A percentile compares a stretch with the other conserved stretches of the same genome.
These are phyloP conservation scores for Valencia hispanica DNA, from an alignment of 2,797 vertebrate genomes.

Conservation along the genomic window DNA sequence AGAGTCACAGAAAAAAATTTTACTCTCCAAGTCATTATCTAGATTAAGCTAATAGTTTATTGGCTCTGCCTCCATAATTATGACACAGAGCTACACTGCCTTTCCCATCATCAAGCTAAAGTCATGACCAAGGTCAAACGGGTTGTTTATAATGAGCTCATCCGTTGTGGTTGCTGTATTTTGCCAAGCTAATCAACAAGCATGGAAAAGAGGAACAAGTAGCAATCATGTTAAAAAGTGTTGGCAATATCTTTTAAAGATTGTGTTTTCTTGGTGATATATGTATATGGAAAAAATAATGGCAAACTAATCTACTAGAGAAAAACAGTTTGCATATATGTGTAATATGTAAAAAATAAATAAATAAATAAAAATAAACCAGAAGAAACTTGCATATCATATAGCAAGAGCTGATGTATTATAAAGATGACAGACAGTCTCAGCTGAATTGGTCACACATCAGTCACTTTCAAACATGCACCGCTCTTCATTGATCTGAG, in stretches of 20 bases:
- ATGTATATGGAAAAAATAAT: not conserved
- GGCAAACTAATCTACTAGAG: not conserved
- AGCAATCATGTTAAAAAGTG: not conserved
- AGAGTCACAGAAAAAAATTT: not conserved
- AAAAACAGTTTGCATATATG: not conserved
- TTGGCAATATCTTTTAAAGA: not conserved
- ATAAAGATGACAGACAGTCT: not conserved
- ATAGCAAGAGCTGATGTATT: not conserved
- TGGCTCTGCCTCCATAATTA: not conserved
- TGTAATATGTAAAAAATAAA: not conserved
- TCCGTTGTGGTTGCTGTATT: not conserved
- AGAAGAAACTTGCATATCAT: not conserved
- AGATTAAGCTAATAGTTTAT: not conserved
- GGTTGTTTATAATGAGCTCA: not conserved
- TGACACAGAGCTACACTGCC: not conserved
- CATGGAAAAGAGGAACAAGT: not conserved
- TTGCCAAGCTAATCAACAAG: slow-evolving; percentile 4
- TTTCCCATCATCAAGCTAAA: not conserved
- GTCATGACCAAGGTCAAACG: not conserved
- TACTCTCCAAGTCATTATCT: slow-evolving; percentile 1
- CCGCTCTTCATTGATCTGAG: not conserved
- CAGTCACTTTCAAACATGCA: slow-evolving; percentile 10
- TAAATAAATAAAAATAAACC: not conserved
- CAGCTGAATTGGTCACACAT: slow-evolving; percentile 17
- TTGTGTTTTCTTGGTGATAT: not conserved